Conservation (phyloP, 2,113 vertebrate species). For the Clupea harengus region DNA sequence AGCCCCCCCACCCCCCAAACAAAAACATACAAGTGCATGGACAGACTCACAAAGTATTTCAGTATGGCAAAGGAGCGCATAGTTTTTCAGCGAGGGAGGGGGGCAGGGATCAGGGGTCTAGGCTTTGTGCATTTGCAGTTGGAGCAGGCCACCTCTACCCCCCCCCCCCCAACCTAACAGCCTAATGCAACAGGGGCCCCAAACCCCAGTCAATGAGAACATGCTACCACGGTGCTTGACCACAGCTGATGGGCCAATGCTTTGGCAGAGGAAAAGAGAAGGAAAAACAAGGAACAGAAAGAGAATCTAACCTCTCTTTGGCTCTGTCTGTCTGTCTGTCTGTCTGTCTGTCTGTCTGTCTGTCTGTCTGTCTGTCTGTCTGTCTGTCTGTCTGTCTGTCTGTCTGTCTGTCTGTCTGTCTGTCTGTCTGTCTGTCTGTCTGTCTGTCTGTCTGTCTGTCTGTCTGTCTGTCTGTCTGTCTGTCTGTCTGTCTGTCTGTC, state of each 20-base stretch:
- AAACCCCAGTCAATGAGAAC: slow-evolving; percentile 17
- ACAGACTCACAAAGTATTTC: slow-evolving; percentile 29
- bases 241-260: slow-evolving; percentile 26
- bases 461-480: too few relatives aligned
- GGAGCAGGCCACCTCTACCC: slow-evolving; percentile 17
- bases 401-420: too few relatives aligned
- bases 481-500: too few relatives aligned
- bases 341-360: too few relatives aligned
- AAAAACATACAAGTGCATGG: slow-evolving; percentile 31
- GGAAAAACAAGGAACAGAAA: neutral
- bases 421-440: too few relatives aligned
- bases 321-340: too few relatives aligned
- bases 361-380: too few relatives aligned
- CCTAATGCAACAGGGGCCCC: neutral
- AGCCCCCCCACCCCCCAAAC: slow-evolving; percentile 23
- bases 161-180: neutral
- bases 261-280: slow-evolving; percentile 6
- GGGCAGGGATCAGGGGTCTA: too few relatives aligned
- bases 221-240: slow-evolving; percentile 10
- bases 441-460: too few relatives aligned
- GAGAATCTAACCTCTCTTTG: neutral
- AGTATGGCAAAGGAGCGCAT: slow-evolving; percentile 14
- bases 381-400: too few relatives aligned
- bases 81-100: neutral
- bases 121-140: neutral